Conservation (phyloP, 2,113 vertebrate species). For the Podarcis muralis region DNA sequence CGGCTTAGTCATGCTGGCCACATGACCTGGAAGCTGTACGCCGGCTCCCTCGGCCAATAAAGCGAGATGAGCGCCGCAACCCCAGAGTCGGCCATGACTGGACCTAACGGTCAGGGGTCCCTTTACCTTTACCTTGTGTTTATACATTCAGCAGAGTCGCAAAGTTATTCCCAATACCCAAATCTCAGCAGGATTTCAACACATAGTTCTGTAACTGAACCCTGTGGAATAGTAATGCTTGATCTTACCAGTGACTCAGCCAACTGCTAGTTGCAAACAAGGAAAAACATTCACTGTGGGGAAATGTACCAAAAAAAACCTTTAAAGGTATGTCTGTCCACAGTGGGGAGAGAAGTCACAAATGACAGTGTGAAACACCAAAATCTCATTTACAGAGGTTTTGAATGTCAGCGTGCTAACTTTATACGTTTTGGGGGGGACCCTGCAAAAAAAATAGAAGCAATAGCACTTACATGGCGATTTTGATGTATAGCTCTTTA, state of each 20-base stretch:
- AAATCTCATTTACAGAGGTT: too few species aligned
- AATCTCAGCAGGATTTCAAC: not conserved
- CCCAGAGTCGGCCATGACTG: too few species aligned
- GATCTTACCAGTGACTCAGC: not conserved
- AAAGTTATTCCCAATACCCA: not conserved
- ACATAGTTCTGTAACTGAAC: too few species aligned
- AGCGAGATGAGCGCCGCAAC: too few species aligned
- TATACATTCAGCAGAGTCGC: not conserved
- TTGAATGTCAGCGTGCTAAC: too few species aligned
- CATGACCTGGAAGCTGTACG: too few species aligned
- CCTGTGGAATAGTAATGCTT: not conserved
- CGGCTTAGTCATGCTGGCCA: too few species aligned
- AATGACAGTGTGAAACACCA: not conserved
- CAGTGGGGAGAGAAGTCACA: not conserved
- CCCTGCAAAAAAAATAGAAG: not conserved
- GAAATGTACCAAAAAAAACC: not conserved
- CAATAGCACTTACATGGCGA: not conserved
- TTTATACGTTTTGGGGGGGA: too few species aligned
- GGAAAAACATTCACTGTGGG: not conserved
- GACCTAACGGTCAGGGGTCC: too few species aligned
- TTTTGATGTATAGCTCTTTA: not conserved
- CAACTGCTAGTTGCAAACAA: not conserved
- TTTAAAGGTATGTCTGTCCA: not conserved
- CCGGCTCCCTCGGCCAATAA: too few species aligned
- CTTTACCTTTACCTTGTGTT: too few species aligned